Evolutionary conservation across 1,140 invertebrate species (phyloP), one percentile per base, ranked within the genome.

Genomic region (Saccostrea cuccullata): DNA sequence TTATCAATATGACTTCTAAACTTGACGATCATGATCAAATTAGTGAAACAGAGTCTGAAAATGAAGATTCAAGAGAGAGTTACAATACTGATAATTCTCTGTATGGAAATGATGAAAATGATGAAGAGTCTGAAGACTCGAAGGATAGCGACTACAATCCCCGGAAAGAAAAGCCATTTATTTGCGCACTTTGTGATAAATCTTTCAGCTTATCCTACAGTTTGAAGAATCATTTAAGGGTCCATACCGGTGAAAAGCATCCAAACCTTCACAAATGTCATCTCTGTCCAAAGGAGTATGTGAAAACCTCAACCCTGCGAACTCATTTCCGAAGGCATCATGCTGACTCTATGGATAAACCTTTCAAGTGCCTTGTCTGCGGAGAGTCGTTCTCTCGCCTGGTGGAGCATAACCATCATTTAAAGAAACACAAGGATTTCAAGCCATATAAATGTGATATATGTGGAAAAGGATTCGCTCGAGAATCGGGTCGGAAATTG

Each of bases 281-380:
- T 30, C 26, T 77, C 30, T 77, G 70, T 77, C 70, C 23, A 77
- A 77, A 77, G 15, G 70, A 77, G 26, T 77, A 77, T 2, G 70
- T 77, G 1, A 77, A 77, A 77, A 30, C 70, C 13, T 15, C 70
- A 13, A 77, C 70, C 23, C 70, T 77, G 30, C 11, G 70, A 77
- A 77, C 15, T 17, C 70, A 77, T 77, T 77, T 77, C 30, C 23
- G 70, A 1, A 77, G 30, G 70, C 23, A 77, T 9, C 70, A 77
- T 30, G 23, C 70, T 2, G 70, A 77, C 26, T 77, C 70, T 12
- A 15, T 40, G 11, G 70, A 77, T 9, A 77, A 77, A 36, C 70
- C 70, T 2, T 77, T 77, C 15, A 77, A 77, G 15, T 77, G 70
- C 13, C 8, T 36, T 30, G 70, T 13, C 12, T 77, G 70, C 15